Evolutionary conservation across 2,113 vertebrate genomes (phyloP), one percentile per base, ranked within the genome.

Genomic region (Polypterus senegalus): DNA sequence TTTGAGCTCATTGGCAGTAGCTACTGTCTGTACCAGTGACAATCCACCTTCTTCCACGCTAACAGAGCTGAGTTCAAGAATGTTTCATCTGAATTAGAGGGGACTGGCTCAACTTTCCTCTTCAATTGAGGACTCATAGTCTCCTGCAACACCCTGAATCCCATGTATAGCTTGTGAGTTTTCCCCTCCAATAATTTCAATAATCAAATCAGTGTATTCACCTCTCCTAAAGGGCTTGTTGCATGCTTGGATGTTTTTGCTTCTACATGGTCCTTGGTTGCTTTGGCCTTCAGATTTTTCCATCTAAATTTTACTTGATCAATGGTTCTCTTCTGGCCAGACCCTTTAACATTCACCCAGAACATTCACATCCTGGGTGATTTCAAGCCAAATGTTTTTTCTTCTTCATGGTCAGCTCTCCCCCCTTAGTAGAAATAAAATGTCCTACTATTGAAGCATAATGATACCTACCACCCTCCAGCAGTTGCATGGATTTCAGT

Each of bases 381-480:
- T 54, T 63, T 60, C 5, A 63, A 9, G 47, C 61, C 9, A 10
- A n/a, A 63, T 57, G 43, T 63, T 7, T 55, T 44, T 57, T 54
- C n/a, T 62, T 27, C 27, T 27, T 27, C 27, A 27, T 27, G 6
- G 55, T 62, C 61, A 62, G 5, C 43, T 52, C 8, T 57, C 57
- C 5, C 44, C 60, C 52, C 57, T 64, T 61, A 64, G 63, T 59
- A 57, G 54, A 64, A 65, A 56, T 53, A 64, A 61, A 66, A 53
- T 48, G 2, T 59, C 53, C 62, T 57, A 59, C 68, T 70, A 70
- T 70, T 62, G 60, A 62, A 51, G 43, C 69, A 68, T 65, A 65
- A 61, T 61, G 44, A n/a, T 56, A 53, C 62, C 48, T 56, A 44
- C 63, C 66, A 63, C 62, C 66, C 47, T 63, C 53, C 57, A 69